A percentile compares a stretch with the other conserved stretches of the same genome.
Conservation (phyloP, 2,113 vertebrate genomes). For the Peromyscus leucopus region DNA sequence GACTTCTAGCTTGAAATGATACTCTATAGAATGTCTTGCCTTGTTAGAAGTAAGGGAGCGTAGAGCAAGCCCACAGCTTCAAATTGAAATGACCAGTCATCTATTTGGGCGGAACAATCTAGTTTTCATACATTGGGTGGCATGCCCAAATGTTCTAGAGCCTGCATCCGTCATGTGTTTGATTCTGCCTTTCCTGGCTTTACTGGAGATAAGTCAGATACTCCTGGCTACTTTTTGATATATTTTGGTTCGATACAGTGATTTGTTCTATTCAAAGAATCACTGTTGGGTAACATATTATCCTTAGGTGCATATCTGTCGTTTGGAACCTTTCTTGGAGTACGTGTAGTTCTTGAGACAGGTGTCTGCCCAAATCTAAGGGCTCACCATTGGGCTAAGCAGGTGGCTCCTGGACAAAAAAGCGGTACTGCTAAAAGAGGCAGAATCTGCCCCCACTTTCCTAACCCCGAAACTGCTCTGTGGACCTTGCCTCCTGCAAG, state of each 20-base stretch:
- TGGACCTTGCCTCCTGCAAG: background rate
- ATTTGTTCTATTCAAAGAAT: conserved; percentile 23
- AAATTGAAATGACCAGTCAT: background rate
- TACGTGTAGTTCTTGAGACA: background rate
- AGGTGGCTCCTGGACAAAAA: background rate
- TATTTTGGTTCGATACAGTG: background rate
- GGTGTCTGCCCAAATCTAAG: background rate
- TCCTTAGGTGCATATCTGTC: conserved; percentile 14
- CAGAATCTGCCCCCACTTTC: background rate
- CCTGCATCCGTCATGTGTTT: background rate
- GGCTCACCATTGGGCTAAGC: background rate
- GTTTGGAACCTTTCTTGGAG: background rate
- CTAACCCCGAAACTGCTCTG: background rate
- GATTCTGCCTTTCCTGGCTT: background rate
- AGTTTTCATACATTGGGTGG: background rate
- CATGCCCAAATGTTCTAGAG: no score
- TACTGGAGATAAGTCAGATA: background rate
- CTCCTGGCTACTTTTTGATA: background rate
- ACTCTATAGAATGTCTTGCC: background rate
- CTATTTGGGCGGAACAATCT: background rate
- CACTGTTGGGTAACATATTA: background rate
- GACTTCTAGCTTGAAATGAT: conserved; percentile 37
- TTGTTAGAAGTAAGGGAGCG: background rate
- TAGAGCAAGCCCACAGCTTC: background rate
- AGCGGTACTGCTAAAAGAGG: background rate